Evolutionary conservation across 2,113 vertebrate genomes (phyloP).

Genomic region (Engraulis encrasicolus): DNA sequence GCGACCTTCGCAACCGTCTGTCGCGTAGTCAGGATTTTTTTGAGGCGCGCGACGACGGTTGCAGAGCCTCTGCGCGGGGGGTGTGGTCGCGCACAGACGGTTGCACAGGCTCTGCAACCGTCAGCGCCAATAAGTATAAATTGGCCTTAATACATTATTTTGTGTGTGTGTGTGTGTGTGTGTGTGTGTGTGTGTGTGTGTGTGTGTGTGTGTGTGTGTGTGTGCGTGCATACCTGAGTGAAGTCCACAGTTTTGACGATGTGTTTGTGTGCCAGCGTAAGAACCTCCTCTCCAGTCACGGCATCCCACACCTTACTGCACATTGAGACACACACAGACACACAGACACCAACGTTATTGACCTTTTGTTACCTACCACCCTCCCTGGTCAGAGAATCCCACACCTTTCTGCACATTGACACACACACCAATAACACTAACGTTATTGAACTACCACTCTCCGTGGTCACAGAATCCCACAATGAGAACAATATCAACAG

Average conservation of each 20-base stretch:
- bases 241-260: slow-evolving; percentile 97
- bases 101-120: too few relatives aligned
- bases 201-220: not conserved
- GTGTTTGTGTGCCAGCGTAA: slow-evolving; percentile 96
- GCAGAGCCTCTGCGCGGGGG: too few relatives aligned
- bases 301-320: slow-evolving; percentile 98
- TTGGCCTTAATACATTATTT: too few relatives aligned
- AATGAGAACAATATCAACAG: too few relatives aligned
- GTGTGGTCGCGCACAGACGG: too few relatives aligned
- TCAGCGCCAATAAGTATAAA: too few relatives aligned
- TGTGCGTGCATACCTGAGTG: slow-evolving; percentile 81
- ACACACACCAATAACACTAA: slow-evolving; percentile 14
- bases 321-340: slow-evolving; percentile 39
- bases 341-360: not conserved
- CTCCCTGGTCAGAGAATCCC: slow-evolving; percentile 96
- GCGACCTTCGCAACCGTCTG: too few relatives aligned
- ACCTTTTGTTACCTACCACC: too few relatives aligned
- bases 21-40: too few relatives aligned
- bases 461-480: slow-evolving; percentile 96
- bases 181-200: not conserved
- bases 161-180: too few relatives aligned
- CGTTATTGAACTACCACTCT: too few relatives aligned
- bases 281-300: slow-evolving; percentile 92
- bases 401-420: slow-evolving; percentile 88
- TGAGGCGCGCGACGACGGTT: too few relatives aligned